Conservation (phyloP, 2,797 vertebrate species). For the Pelodytes ibericus region DNA sequence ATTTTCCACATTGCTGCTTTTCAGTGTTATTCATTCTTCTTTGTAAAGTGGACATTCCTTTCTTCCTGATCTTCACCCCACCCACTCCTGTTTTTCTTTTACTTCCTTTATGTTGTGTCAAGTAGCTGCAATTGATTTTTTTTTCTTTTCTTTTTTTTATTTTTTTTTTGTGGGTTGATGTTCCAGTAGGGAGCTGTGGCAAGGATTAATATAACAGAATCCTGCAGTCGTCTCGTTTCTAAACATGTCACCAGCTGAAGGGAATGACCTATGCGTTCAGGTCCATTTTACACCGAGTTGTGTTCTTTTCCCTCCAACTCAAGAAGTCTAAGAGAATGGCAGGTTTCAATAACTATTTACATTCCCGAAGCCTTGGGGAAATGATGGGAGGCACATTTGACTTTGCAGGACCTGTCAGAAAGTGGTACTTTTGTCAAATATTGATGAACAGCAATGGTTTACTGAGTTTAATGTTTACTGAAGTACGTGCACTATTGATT, state of each 20-base stretch:
- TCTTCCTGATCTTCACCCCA: slow-evolving; percentile 13
- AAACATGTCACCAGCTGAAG: slow-evolving; percentile 52
- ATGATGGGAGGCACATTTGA: slow-evolving; percentile 3
- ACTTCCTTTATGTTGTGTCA: slow-evolving; percentile 46
- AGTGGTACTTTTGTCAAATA: slow-evolving; percentile 21
- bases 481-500: too few species aligned
- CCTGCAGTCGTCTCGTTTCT: slow-evolving; percentile 34
- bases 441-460: too few species aligned
- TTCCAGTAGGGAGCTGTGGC: slow-evolving; percentile 41
- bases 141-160: slow-evolving; percentile 27
- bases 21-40: background rate
- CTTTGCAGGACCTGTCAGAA: slow-evolving; percentile 13
- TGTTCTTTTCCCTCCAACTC: slow-evolving; percentile 31
- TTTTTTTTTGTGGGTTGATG: slow-evolving; percentile 38
- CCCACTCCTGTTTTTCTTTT: slow-evolving; percentile 20
- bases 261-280: slow-evolving; percentile 50
- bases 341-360: slow-evolving; percentile 50
- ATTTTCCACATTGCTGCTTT: background rate
- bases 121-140: slow-evolving; percentile 48
- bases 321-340: slow-evolving; percentile 32
- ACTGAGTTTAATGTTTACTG: too few species aligned
- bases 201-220: slow-evolving; percentile 49
- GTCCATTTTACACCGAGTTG: slow-evolving; percentile 39
- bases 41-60: slow-evolving; percentile 5
- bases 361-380: slow-evolving; percentile 33